Evolutionary conservation across 1,140 invertebrate species (phyloP).

Genomic region (Cyrtorhinus lividipennis): DNA sequence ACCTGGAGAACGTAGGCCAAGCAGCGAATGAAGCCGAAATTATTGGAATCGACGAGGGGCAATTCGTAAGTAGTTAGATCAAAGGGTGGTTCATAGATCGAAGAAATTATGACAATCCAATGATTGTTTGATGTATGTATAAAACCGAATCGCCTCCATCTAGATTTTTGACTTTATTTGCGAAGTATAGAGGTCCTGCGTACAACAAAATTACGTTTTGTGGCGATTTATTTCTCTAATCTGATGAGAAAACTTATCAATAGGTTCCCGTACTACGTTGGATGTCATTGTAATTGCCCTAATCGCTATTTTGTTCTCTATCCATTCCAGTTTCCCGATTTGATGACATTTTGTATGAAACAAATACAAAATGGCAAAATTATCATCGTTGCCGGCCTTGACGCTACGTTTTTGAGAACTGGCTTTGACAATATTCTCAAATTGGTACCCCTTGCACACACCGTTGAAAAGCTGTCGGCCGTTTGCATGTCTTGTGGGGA

Average conservation of each 20-base stretch:
- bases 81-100: too few species aligned
- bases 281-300: too few species aligned
- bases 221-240: too few species aligned
- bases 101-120: too few species aligned
- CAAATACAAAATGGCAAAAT: constrained; percentile 45
- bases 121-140: too few species aligned
- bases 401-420: constrained; percentile 44
- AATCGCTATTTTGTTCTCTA: too few species aligned
- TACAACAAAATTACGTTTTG: neutral
- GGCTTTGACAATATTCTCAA: constrained; percentile 42
- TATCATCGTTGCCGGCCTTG: constrained; percentile 47
- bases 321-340: constrained; percentile 35
- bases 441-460: constrained; percentile 45
- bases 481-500: constrained; percentile 45
- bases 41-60: constrained; percentile 51
- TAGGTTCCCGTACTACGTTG: too few species aligned
- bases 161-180: neutral
- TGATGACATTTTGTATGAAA: constrained; percentile 40
- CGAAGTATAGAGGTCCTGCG: neutral
- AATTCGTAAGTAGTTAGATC: constrained; percentile 37
- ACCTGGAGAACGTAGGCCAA: constrained; percentile 27
- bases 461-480: constrained; percentile 43
- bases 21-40: constrained; percentile 33
- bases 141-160: neutral
- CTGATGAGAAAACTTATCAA: too few species aligned